Percentiles rank a stretch among this genome's conserved stretches.
Conservation (phyloP, 2,113 vertebrate genomes). For the Xiphorhynchus elegans region DNA sequence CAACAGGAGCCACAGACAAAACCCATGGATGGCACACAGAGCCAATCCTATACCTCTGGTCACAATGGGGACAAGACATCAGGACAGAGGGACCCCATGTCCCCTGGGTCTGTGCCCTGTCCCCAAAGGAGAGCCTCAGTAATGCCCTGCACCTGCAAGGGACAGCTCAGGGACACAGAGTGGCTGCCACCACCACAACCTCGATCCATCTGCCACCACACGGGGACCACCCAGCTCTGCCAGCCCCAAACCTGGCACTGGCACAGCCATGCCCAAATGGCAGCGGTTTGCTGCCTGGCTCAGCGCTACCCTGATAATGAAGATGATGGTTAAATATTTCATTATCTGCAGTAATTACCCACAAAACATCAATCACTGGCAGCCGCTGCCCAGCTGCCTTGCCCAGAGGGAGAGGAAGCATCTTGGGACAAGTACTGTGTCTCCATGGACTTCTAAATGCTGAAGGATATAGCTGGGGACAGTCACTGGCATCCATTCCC, state of each 20-base stretch:
- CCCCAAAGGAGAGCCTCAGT: background rate
- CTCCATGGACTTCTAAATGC: background rate
- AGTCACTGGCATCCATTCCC: background rate
- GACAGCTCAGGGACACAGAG: background rate
- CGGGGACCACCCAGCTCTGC: rapidly evolving
- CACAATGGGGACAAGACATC: background rate
- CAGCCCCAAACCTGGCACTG: background rate
- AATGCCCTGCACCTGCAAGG: rapidly evolving
- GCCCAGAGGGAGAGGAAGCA: background rate
- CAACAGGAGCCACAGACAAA: background rate
- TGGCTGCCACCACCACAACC: background rate
- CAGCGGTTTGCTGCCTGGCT: background rate
- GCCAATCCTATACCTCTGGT: background rate
- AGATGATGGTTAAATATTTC: slow-evolving; percentile 35
- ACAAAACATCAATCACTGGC: slow-evolving; percentile 7
- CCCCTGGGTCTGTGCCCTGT: background rate
- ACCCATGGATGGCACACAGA: background rate
- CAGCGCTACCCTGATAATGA: background rate
- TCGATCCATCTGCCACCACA: rapidly evolving
- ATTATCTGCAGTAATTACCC: slow-evolving; percentile 49
- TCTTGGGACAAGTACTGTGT: background rate
- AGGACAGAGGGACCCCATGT: background rate
- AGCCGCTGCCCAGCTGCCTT: background rate
- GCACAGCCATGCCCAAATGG: background rate
- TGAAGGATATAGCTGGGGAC: background rate